Evolutionary conservation across 2,113 vertebrate genomes (phyloP).

Genomic region (Geococcyx californianus): DNA sequence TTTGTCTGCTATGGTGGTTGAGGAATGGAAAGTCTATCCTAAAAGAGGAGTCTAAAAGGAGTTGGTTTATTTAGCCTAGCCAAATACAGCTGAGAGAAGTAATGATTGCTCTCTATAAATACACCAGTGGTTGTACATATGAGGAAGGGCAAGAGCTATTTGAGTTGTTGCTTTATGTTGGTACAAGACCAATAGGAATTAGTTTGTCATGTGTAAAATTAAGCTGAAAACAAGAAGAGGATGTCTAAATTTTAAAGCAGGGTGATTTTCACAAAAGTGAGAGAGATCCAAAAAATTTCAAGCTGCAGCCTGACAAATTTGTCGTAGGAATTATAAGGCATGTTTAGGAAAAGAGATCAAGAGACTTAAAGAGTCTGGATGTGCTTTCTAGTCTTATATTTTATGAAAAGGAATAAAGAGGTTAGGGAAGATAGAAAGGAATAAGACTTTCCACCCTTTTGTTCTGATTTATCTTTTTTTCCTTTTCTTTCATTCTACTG

Average conservation of each 20-base stretch:
- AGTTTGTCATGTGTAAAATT: neutral
- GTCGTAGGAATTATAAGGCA: neutral
- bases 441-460: neutral
- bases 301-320: neutral
- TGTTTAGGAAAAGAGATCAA: neutral
- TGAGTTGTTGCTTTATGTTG: neutral
- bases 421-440: neutral
- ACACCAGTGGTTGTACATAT: neutral
- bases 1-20: neutral
- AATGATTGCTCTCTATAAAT: neutral
- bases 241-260: neutral
- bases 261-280: neutral
- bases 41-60: neutral
- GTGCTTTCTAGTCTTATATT: neutral
- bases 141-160: neutral
- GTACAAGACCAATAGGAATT: neutral
- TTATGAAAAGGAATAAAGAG: neutral
- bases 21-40: neutral
- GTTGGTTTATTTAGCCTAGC: neutral
- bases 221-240: neutral
- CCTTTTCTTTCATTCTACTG: neutral
- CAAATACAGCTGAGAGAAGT: neutral
- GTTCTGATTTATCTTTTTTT: neutral
- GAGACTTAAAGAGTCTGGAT: neutral
- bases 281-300: neutral